Base-by-base conservation (phyloP, 2,888 invertebrate genomes). In the Teleiodes luculella region DNA sequence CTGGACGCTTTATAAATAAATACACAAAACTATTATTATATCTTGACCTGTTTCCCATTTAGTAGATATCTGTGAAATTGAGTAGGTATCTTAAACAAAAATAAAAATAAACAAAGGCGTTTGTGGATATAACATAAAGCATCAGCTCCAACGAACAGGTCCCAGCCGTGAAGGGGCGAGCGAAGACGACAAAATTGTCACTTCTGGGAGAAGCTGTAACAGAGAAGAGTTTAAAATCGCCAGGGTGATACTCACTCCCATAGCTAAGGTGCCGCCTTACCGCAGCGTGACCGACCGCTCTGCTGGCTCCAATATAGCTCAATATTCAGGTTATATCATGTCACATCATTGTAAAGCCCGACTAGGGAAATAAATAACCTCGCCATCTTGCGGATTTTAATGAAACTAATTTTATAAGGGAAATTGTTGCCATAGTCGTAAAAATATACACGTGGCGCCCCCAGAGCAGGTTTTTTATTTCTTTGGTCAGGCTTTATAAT, bases 321-420 rank as follows among this genome's bases (percentile, higher is more conserved):
- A 11, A n/a, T 43, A 43, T 13, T 43, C 43, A 43, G 43, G 43
- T 43, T 43, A n/a, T 28, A 43, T 20, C n/a, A n/a, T n/a, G n/a
- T n/a, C n/a, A n/a, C n/a, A n/a, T n/a, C n/a, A n/a, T n/a, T n/a
- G n/a, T n/a, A n/a, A n/a, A n/a, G n/a, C n/a, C n/a, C n/a, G n/a
- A n/a, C n/a, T n/a, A n/a, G n/a, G n/a, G n/a, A n/a, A n/a, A n/a
- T n/a, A n/a, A n/a, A n/a, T n/a, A n/a, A n/a, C n/a, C n/a, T n/a
- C n/a, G n/a, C n/a, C n/a, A n/a, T n/a, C n/a, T n/a, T n/a, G n/a
- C n/a, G n/a, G n/a, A n/a, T n/a, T n/a, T n/a, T n/a, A n/a, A n/a
- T n/a, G n/a, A n/a, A n/a, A n/a, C n/a, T n/a, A n/a, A n/a, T n/a
- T n/a, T n/a, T n/a, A n/a, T n/a, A n/a, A n/a, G n/a, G n/a, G n/a